Evolutionary conservation across 2,113 vertebrate species (phyloP).

Genomic region (Connochaetes taurinus): DNA sequence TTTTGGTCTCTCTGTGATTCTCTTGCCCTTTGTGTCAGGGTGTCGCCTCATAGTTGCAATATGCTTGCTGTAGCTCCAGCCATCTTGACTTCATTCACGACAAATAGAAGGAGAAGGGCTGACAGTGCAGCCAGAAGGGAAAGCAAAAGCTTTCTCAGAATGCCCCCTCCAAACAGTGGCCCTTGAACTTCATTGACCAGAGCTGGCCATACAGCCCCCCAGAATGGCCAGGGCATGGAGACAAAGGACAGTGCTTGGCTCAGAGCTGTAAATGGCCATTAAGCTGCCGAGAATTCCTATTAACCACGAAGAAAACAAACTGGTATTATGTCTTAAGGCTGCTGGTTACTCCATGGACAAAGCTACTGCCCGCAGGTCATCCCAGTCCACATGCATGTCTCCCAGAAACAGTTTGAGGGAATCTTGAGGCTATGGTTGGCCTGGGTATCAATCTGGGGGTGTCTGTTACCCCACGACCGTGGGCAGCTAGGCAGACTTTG

Average conservation of each 20-base stretch:
- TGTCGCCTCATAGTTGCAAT: neutral
- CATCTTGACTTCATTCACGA: neutral
- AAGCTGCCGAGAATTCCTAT: neutral
- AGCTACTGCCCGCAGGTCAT: neutral
- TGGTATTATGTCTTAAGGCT: neutral
- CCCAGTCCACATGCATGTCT: neutral
- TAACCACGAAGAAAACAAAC: neutral
- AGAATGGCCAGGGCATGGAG: neutral
- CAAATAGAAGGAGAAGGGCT: neutral
- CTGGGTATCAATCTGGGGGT: neutral
- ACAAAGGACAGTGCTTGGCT: neutral
- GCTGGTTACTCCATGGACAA: neutral
- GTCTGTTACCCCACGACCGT: neutral
- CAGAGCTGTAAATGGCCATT: neutral
- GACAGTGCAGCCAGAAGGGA: neutral
- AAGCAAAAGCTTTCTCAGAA: neutral
- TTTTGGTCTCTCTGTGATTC: neutral
- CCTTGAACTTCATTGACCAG: neutral
- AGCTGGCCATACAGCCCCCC: neutral
- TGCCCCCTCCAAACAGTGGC: neutral
- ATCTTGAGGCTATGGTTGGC: fast-evolving
- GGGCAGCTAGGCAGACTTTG: neutral
- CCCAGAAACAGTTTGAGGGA: neutral
- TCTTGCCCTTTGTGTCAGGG: neutral
- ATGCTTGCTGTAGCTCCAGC: neutral